Base-by-base conservation (phyloP, 2,888 invertebrate species). In the Conchocele bisecta region DNA sequence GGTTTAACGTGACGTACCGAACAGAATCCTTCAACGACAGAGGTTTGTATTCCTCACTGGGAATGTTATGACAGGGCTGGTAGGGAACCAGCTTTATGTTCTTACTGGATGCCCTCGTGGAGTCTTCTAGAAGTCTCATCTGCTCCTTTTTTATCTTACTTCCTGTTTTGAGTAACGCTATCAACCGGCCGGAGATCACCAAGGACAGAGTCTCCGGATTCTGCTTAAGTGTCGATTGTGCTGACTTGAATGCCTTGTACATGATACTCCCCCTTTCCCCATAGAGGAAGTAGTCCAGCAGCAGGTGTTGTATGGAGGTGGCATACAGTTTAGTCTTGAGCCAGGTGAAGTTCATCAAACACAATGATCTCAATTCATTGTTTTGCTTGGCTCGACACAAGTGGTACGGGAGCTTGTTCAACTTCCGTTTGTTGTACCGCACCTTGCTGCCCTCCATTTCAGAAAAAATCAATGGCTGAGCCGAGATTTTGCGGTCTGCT, bases 321-420 rank as follows among this genome's bases (percentile, higher is more conserved):
- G 97, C 97, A 79, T 95, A 95, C 1, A 98, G 93, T 89, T 98
- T 99, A 0, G 98, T 97, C 89, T 98, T 97, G 0, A 99, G 93
- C 97, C 98, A 99, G 86, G 97, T 95, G 90, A 98, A 98, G 91
- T 98, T 98, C 91, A 98, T 98, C 0, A 99, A 93, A 0, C 98
- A 98, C 86, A 97, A 94, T 33, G 95, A 94, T 88, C 97, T 97
- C 11, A 99, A 92, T 91, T 98, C 98, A 60, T 95, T 94, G 88
- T 96, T 96, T 54, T 86, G 75, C 15, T 75, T 61, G 24, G 86
- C 84, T 31, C 81, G 71, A 28, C 79, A 76, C 28, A 90, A 80
- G 51, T 89, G 88, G 68, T 80, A 87, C 4, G 89, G 90, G 37
- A 90, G 68, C 65, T 89, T 86, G 59, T 82, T 86, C 60, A 90